phyloP scores from a whole-genome alignment of 2,113 vertebrate species.

The Thamnophis sirtalis region DNA sequence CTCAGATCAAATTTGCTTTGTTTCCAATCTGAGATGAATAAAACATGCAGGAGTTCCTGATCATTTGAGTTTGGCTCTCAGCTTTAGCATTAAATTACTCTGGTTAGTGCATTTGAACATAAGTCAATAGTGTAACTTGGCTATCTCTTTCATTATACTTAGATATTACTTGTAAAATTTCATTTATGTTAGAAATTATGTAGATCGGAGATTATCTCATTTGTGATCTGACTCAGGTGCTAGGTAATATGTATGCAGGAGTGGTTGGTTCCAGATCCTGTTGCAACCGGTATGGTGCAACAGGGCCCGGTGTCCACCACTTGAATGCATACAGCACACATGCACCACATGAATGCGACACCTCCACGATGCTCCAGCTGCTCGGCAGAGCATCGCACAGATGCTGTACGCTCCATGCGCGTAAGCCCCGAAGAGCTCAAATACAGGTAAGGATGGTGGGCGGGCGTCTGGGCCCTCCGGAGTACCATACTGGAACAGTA shows the following conservation, averaged over 20 bases:
- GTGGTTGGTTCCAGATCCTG: no score
- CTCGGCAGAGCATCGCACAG: no score
- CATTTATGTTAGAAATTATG: conserved; percentile 18
- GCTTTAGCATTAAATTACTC: neutral
- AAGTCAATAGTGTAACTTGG: neutral
- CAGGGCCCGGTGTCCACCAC: no score
- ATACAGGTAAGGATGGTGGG: no score
- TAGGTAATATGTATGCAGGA: conserved; percentile 26
- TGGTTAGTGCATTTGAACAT: neutral
- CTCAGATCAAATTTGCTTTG: neutral
- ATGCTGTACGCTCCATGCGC: no score
- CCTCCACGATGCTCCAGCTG: no score
- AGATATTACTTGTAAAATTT: conserved; percentile 15
- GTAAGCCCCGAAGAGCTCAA: no score
- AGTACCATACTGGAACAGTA: no score
- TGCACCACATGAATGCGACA: no score
- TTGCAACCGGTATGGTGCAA: no score
- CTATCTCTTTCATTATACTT: neutral
- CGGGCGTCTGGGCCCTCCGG: no score
- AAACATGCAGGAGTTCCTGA: neutral
- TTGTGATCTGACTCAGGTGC: conserved; percentile 11
- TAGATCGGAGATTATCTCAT: conserved; percentile 22
- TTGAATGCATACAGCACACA: no score
- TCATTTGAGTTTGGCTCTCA: neutral
- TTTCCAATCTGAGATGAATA: neutral